A percentile compares a stretch with the other conserved stretches of the same genome.
These are phyloP conservation scores for Dendrocincla tyrannina DNA, from an alignment of 2,797 vertebrate species.

Conservation along the genomic window DNA sequence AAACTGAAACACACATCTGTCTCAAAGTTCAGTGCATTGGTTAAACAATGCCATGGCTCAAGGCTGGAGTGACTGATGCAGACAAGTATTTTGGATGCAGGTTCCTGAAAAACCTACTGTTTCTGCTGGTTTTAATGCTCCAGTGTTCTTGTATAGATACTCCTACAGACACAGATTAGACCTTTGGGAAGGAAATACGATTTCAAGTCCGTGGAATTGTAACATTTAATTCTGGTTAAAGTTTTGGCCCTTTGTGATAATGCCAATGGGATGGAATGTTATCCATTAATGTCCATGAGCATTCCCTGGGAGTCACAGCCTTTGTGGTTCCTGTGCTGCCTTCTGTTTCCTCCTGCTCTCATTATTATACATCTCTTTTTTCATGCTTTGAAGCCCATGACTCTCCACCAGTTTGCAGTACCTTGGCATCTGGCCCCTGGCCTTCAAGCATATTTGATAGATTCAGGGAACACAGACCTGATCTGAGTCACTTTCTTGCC, in stretches of 20 bases:
- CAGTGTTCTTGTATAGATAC: neutral
- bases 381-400: neutral
- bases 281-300: neutral
- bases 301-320: neutral
- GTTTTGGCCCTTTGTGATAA: neutral
- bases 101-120: neutral
- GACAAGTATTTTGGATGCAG: neutral
- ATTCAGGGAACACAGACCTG: neutral
- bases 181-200: neutral
- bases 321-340: neutral
- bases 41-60: neutral
- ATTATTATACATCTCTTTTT: neutral
- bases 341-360: neutral
- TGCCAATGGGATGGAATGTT: neutral
- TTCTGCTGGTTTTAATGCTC: neutral
- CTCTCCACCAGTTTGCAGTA: neutral
- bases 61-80: neutral
- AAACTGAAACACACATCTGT: neutral
- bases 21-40: neutral
- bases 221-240: neutral
- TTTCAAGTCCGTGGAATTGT: neutral
- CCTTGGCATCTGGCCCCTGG: neutral
- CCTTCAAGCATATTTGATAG: neutral
- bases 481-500: neutral
- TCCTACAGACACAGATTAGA: neutral